A percentile compares a stretch with the other conserved stretches of the same genome.
phyloP scores from a whole-genome alignment of 2,888 invertebrate genomes.

The Volucella inanis region DNA sequence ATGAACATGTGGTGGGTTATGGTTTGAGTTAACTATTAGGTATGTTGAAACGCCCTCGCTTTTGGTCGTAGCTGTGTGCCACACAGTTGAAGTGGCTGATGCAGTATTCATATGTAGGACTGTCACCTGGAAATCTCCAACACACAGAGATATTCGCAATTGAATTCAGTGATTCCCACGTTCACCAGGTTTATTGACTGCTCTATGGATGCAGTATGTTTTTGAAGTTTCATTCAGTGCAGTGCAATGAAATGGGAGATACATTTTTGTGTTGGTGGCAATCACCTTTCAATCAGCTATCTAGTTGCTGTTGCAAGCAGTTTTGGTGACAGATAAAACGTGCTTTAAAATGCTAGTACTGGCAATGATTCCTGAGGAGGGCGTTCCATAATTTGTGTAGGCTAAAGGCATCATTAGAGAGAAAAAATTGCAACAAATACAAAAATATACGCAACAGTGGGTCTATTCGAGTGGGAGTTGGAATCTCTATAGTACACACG shows the following conservation, averaged over 20 bases:
- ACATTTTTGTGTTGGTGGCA: constrained; percentile 66
- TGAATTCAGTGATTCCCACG: constrained; percentile 63
- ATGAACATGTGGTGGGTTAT: constrained; percentile 53
- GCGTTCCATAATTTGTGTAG: constrained; percentile 17
- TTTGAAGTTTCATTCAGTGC: constrained; percentile 34
- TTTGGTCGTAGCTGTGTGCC: constrained; percentile 15
- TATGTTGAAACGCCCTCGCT: constrained; percentile 53
- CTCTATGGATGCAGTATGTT: constrained; percentile 26
- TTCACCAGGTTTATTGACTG: constrained; percentile 64
- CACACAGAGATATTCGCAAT: constrained; percentile 1
- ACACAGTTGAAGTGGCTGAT: constrained; percentile 41
- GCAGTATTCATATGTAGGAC: constrained; percentile 54
- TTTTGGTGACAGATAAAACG: constrained; percentile 37
- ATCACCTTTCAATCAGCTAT: constrained; percentile 70
- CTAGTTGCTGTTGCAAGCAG: constrained; percentile 32
- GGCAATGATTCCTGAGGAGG: too few relatives aligned
- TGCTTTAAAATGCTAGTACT: too few relatives aligned
- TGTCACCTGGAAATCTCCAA: constrained; percentile 48
- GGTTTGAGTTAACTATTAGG: constrained; percentile 43
- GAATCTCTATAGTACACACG: too few relatives aligned
- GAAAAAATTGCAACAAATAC: constrained; percentile 1
- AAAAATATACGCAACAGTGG: constrained; percentile 3
- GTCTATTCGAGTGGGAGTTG: constrained; percentile 2
- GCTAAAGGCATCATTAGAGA: constrained; percentile 18
- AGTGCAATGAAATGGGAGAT: constrained; percentile 50